phyloP scores from a whole-genome alignment of 2,113 vertebrate genomes.

The Ranitomeya variabilis region DNA sequence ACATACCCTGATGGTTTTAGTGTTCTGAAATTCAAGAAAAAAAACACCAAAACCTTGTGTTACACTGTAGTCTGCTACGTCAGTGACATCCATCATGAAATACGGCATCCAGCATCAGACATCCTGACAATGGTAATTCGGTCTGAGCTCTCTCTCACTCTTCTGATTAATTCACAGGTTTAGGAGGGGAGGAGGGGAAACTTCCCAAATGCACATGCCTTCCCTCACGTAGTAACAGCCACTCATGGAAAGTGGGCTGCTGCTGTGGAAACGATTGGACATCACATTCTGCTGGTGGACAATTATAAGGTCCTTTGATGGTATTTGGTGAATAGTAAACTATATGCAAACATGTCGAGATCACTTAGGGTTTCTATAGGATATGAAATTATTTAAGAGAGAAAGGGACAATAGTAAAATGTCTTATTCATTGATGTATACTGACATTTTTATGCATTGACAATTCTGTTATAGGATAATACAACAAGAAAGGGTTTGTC shows the following conservation, averaged over 20 bases:
- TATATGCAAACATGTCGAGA: too few relatives aligned
- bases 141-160: neutral
- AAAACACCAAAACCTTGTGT: neutral
- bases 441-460: too few relatives aligned
- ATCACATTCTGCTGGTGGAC: neutral
- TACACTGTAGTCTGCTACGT: neutral
- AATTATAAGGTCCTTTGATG: neutral
- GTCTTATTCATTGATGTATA: too few relatives aligned
- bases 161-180: slow-evolving; percentile 18
- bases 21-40: too few relatives aligned
- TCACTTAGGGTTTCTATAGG: too few relatives aligned
- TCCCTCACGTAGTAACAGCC: slow-evolving; percentile 44
- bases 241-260: neutral
- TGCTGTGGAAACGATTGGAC: slow-evolving; percentile 4
- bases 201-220: slow-evolving; percentile 43
- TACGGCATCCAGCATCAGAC: neutral
- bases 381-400: too few relatives aligned
- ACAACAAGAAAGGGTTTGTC: too few relatives aligned
- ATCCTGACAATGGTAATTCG: neutral
- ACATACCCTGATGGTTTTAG: too few relatives aligned
- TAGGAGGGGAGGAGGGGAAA: slow-evolving; percentile 29
- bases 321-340: neutral
- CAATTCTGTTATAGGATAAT: too few relatives aligned
- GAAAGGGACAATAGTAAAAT: neutral
- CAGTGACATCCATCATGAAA: neutral